A percentile compares a stretch with the other conserved stretches of the same genome.
phyloP scores from a whole-genome alignment of 2,113 vertebrate genomes.

The Pyxicephalus adspersus region DNA sequence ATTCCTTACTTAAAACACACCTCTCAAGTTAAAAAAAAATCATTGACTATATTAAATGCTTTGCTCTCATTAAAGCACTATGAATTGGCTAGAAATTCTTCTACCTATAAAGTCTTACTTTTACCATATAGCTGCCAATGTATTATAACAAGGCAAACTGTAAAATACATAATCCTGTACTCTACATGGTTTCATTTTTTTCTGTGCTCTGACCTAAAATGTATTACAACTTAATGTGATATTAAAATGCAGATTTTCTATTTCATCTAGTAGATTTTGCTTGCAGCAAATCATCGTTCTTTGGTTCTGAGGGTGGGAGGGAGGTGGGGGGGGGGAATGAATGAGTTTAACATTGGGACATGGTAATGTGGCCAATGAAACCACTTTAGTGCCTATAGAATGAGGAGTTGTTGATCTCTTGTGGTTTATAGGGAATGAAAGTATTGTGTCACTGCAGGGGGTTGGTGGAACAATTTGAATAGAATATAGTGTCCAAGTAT shows the following conservation, averaged over 20 bases:
- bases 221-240: slow-evolving; percentile 90
- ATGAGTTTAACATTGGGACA: too few species aligned
- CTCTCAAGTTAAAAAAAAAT: slow-evolving; percentile 72
- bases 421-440: too few species aligned
- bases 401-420: too few species aligned
- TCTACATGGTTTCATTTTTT: slow-evolving; percentile 80
- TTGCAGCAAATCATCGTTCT: not conserved
- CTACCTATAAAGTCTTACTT: slow-evolving; percentile 82
- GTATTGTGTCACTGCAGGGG: too few species aligned
- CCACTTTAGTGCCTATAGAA: too few species aligned
- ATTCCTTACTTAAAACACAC: not conserved
- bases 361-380: too few species aligned
- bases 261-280: slow-evolving; percentile 74
- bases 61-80: slow-evolving; percentile 74
- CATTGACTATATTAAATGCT: slow-evolving; percentile 77
- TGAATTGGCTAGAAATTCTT: slow-evolving; percentile 79
- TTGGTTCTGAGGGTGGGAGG: not conserved
- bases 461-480: too few species aligned
- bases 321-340: too few species aligned
- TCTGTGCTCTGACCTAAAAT: slow-evolving; percentile 81
- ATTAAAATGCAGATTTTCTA: slow-evolving; percentile 94
- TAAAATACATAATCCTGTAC: slow-evolving; percentile 91
- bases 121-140: slow-evolving; percentile 83
- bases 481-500: too few species aligned
- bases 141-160: slow-evolving; percentile 92